Percentiles rank a stretch among this genome's conserved stretches.
These are phyloP conservation scores for Orius insidiosus DNA, from an alignment of 1,140 invertebrate species.

Conservation along the genomic window DNA sequence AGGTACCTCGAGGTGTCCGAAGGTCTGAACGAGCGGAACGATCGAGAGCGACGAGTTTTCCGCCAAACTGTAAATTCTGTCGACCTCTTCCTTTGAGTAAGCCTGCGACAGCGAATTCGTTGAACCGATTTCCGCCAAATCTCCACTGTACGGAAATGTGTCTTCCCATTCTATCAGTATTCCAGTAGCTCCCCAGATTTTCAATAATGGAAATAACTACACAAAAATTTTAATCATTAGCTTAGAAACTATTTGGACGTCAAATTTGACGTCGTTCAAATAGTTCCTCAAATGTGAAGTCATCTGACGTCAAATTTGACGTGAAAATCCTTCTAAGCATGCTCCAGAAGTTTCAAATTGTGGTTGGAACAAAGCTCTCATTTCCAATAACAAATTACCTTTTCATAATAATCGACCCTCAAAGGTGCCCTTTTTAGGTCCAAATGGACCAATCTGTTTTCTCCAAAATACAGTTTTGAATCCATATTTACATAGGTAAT, in stretches of 20 bases:
- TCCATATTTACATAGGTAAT: slow-evolving; percentile 12
- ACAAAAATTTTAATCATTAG: too few species aligned
- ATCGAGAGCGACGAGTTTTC: slow-evolving; percentile 49
- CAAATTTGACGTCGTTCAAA: too few species aligned
- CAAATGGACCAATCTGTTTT: slow-evolving; percentile 41
- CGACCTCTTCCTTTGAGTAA: slow-evolving; percentile 44
- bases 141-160: slow-evolving; percentile 67
- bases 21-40: slow-evolving; percentile 87
- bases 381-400: too few species aligned
- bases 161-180: slow-evolving; percentile 85
- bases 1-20: slow-evolving; percentile 71
- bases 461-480: neutral
- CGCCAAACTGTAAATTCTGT: slow-evolving; percentile 37
- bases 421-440: slow-evolving; percentile 62
- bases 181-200: slow-evolving; percentile 59
- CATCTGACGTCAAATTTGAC: too few species aligned
- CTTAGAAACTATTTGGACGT: too few species aligned
- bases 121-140: slow-evolving; percentile 43
- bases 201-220: slow-evolving; percentile 36
- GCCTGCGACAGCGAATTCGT: slow-evolving; percentile 33
- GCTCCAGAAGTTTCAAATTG: too few species aligned
- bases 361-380: too few species aligned
- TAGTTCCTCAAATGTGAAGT: too few species aligned
- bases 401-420: slow-evolving; percentile 44
- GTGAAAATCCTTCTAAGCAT: too few species aligned